These are phyloP conservation scores for Uloborus plumipes DNA, from an alignment of 2,888 invertebrate genomes.

Conservation along the genomic window DNA sequence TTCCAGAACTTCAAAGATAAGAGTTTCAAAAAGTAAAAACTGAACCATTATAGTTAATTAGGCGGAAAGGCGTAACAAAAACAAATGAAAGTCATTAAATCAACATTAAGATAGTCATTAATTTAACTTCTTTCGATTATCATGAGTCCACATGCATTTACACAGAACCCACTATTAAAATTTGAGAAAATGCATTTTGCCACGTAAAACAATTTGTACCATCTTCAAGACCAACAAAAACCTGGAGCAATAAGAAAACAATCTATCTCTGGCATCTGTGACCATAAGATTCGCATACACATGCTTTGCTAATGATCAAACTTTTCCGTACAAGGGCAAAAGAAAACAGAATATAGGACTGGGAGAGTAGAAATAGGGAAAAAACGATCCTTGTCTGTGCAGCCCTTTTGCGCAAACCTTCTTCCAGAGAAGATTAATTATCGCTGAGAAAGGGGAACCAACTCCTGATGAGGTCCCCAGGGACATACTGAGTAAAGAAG, in stretches of 20 bases:
- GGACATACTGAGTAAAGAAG: conserved; percentile 45
- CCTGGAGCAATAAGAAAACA: conserved; percentile 13
- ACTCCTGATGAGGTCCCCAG: conserved; percentile 48
- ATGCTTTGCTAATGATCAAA: conserved; percentile 56
- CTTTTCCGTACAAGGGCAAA: conserved; percentile 28
- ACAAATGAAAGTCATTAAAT: too few relatives aligned
- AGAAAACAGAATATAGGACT: conserved; percentile 4
- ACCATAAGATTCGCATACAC: conserved; percentile 23
- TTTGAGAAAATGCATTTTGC: too few relatives aligned
- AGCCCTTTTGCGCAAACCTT: conserved; percentile 39
- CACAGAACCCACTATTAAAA: too few relatives aligned
- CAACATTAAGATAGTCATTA: too few relatives aligned
- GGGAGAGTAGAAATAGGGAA: neutral
- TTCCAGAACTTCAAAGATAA: too few relatives aligned
- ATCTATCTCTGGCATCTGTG: conserved; percentile 35
- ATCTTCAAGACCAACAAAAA: neutral
- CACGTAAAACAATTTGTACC: too few relatives aligned
- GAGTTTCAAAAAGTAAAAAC: too few relatives aligned
- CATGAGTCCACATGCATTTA: too few relatives aligned
- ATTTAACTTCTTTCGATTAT: too few relatives aligned
- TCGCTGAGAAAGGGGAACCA: conserved; percentile 31
- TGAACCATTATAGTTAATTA: too few relatives aligned
- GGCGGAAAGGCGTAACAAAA: too few relatives aligned
- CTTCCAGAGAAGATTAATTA: conserved; percentile 47
- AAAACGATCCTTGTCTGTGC: conserved; percentile 18